Base-by-base conservation (phyloP, 2,888 invertebrate genomes). In the Drosophila infuscata region DNA sequence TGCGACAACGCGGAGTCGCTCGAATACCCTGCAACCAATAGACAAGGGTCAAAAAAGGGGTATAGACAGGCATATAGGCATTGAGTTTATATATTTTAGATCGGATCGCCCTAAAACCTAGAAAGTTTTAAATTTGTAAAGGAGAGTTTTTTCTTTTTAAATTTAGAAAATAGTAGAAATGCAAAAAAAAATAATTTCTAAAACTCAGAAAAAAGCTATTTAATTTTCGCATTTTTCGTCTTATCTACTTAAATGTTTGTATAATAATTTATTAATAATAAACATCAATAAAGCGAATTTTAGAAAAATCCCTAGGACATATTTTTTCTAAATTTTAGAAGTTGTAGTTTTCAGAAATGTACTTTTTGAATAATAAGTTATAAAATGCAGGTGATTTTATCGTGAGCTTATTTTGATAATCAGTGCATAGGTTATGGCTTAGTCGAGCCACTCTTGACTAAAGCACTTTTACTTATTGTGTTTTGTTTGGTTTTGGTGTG, bases 1-100 rank as follows among this genome's bases (percentile, higher is more conserved):
- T 84, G 80, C 81, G 76, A 64, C 76, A 35, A 29, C 38, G 56
- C 49, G 67, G 68, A 68, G 68, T 57, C 56, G 49, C 67, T 57
- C 43, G 5, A 29, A 29, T 57, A 57, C 57, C 43, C 57, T 57
- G 32, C 32, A 64, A 60, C 12, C 15, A 25, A 25, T 25, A 46
- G 4, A 46, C 15, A 38, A 30, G 8, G 17, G 29, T 12, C 11
- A 29, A 0, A 29, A 29, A 38, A 11, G 36, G 36, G 25, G n/a
- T 29, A 25, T 46, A 3, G 25, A 15, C 20, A 15, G 46, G 15
- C 25, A 46, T 25, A 1, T 0, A 7, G 9, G 9, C n/a, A n/a
- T 41, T n/a, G 3, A 17, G 20, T 15, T 36, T 17, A 7, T 35
- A 3, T 30, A 49, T 32, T 51, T 3, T 12, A 11, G n/a, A 51